Evolutionary conservation across 2,113 vertebrate genomes (phyloP), one percentile per base, ranked within the genome.

Genomic region (Prietella phreatophila): DNA sequence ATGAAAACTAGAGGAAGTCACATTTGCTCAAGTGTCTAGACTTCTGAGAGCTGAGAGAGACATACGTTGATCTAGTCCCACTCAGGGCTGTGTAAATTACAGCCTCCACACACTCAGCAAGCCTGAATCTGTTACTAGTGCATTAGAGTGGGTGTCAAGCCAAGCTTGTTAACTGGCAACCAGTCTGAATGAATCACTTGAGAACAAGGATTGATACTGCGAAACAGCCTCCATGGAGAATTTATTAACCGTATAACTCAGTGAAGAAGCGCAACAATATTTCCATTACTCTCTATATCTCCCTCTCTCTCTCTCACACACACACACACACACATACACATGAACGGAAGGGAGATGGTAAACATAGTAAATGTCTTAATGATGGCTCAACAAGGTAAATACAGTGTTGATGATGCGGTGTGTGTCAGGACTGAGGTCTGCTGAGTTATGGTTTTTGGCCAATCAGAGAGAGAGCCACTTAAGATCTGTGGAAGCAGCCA

Each of bases 201-300:
- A 58, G 87, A 92, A 92, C 83, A 89, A 87, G 89, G 91, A 93
- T 91, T 93, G 91, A 93, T 93, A 91, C 87, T 87, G 83, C 84
- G 82, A 90, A 61, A 55, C 71, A 47, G 84, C 86, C 76, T 61
- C 58, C 61, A 80, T 90, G 87, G 86, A 76, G 53, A 9, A 85
- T 89, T 89, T 92, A 93, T 93, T 90, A 88, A 93, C 90, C 86
- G 82, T 90, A 92, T 91, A 88, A 91, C 90, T 90, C 90, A 91
- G 87, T 90, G 83, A 82, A 76, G 78, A 86, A 10, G 81, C 17
- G 20, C 39, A 22, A 13, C n/a, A 9, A 39, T 36, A 17, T 53
- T 87, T 87, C 65, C 56, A 87, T 87, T 83, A 83, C 39, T 69
- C 82, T 15, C 87, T 27, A 60, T 20, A 27, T 61, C 60, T 25